Base-by-base conservation (phyloP, 2,888 invertebrate genomes). In the Metallyticus violacea region DNA sequence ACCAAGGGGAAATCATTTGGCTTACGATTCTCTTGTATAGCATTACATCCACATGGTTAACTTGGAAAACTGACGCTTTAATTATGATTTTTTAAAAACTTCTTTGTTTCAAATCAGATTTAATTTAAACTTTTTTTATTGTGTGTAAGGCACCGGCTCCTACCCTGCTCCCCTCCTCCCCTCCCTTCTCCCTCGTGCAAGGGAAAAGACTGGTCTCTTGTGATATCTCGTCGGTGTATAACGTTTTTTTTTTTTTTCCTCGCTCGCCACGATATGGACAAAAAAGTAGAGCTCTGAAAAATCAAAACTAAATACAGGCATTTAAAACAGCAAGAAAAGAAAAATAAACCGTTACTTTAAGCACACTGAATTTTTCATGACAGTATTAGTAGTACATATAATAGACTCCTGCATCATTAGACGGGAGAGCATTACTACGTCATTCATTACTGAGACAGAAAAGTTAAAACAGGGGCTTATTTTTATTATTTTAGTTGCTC, bases 41-140 rank as follows among this genome's bases (percentile, higher is more conserved):
- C 28, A 83, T 83, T 83, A 83, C 83, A 29, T 83, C 83, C 83
- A 83, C 83, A 83, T 83, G 83, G 83, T 83, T 83, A 77, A 83
- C 83, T 83, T 83, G 80, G 85, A 81, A 79, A 77, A 80, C 79
- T 79, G 79, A 79, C 80, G 81, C 82, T 87, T 83, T 82, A 81
- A 81, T 82, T 86, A 83, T 87, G 85, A 82, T 87, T 86, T 87
- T 87, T 87, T 86, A 77, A 62, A 62, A 62, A 86, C 87, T 87
- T 86, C 87, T 87, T 87, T 87, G 86, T 86, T 86, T 87, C 85
- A 87, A 87, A 87, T 87, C 87, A 84, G 87, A 87, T 87, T 87
- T 87, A 87, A 87, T 87, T 87, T 87, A 87, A 87, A 87, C 85
- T 85, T 87, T 86, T 62, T 86, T 86, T 86, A 79, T 79, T 84